phyloP scores from a whole-genome alignment of 2,888 invertebrate genomes.

The Orchestes rusci region DNA sequence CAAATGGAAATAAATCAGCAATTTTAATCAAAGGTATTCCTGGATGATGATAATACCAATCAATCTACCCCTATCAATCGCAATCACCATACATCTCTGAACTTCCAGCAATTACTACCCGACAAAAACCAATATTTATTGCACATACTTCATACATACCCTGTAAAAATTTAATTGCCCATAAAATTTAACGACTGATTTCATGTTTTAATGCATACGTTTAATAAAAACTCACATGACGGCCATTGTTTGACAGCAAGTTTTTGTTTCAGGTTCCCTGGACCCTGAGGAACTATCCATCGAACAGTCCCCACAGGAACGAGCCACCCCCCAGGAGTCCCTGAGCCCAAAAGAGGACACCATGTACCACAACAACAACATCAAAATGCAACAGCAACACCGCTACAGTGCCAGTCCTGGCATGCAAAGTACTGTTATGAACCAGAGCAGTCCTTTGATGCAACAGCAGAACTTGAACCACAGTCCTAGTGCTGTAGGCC shows the following conservation, averaged over 20 bases:
- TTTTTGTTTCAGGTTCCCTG: conserved; percentile 60
- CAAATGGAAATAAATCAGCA: no score
- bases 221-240: conserved; percentile 2
- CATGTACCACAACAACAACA: conserved; percentile 40
- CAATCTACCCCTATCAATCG: no score
- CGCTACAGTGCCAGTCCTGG: conserved; percentile 56
- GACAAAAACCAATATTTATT: conserved; percentile 13
- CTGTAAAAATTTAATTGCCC: conserved; percentile 20
- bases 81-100: no score
- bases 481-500: conserved; percentile 56
- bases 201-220: conserved; percentile 18
- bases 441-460: conserved; percentile 39
- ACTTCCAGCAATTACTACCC: conserved; percentile 12
- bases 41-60: no score
- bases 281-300: conserved; percentile 73
- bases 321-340: conserved; percentile 49
- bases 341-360: conserved; percentile 65
- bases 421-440: conserved; percentile 43
- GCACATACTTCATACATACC: conserved; percentile 16
- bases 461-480: conserved; percentile 43
- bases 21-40: no score
- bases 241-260: neutral
- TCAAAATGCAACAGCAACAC: conserved; percentile 40
- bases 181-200: conserved; percentile 21
- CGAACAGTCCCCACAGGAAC: conserved; percentile 48